These are phyloP conservation scores for Oegoconia quadripuncta DNA, from an alignment of 2,888 invertebrate genomes.

Conservation along the genomic window DNA sequence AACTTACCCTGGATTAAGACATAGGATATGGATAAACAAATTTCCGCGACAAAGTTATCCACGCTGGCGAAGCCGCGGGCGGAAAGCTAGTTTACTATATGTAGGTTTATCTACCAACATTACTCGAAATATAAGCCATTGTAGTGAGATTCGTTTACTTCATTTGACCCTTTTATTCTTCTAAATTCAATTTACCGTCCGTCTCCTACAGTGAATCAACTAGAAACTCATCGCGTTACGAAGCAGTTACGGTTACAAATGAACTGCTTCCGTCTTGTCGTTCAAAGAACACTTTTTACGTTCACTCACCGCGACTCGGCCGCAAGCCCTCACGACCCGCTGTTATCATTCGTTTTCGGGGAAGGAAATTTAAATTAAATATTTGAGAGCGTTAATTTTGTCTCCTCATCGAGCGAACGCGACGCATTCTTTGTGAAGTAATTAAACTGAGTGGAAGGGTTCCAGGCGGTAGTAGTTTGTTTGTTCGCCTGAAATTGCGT, in stretches of 20 bases:
- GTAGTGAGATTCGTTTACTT: slow-evolving; percentile 59
- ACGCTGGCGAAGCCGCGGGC: no score
- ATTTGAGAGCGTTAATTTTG: slow-evolving; percentile 79
- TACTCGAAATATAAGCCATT: slow-evolving; percentile 30
- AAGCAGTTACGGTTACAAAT: slow-evolving; percentile 58
- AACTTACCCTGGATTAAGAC: no score
- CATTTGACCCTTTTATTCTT: slow-evolving; percentile 49
- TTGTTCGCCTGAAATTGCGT: slow-evolving; percentile 76
- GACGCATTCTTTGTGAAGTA: slow-evolving; percentile 79
- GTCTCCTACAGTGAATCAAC: slow-evolving; percentile 47
- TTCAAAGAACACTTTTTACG: slow-evolving; percentile 52
- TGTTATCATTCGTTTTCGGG: slow-evolving; percentile 75
- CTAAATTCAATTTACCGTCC: slow-evolving; percentile 54
- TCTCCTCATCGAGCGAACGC: slow-evolving; percentile 77
- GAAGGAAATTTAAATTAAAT: slow-evolving; percentile 78
- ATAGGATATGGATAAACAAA: no score
- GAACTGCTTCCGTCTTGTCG: slow-evolving; percentile 53
- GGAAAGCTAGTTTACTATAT: no score
- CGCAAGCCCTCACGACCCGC: slow-evolving; percentile 51
- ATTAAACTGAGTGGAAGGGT: slow-evolving; percentile 79
- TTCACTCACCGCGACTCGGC: slow-evolving; percentile 38
- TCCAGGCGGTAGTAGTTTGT: slow-evolving; percentile 74
- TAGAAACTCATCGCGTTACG: slow-evolving; percentile 60
- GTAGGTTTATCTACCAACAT: no score
- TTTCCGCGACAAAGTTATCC: no score